Percentiles rank a stretch among this genome's conserved stretches.
Conservation (phyloP, 2,797 vertebrate genomes). For the Steatocranus sp. region DNA sequence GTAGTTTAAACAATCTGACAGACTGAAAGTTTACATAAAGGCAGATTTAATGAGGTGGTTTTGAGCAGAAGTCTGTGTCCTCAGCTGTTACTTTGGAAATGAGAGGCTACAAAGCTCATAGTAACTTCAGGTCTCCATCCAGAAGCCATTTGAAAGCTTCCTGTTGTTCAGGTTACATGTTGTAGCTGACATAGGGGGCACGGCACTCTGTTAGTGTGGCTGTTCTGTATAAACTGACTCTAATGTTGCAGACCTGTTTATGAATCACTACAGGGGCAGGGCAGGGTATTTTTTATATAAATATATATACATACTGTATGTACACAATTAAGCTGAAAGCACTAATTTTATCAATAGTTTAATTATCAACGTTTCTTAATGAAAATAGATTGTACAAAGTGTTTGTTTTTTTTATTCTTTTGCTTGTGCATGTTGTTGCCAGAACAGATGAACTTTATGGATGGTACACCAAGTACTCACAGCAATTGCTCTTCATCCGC, state of each 20-base stretch:
- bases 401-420: conserved; percentile 65
- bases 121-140: not conserved
- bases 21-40: not conserved
- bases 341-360: conserved; percentile 94
- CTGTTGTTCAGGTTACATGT: not conserved
- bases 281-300: conserved; percentile 73
- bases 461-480: conserved; percentile 88
- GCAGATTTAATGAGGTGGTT: not conserved
- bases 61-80: not conserved
- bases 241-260: conserved; percentile 46
- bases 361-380: conserved; percentile 82
- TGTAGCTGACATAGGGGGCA: not conserved
- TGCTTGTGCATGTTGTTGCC: conserved; percentile 84
- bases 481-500: conserved; percentile 61
- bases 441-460: conserved; percentile 78
- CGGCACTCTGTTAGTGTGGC: conserved; percentile 12
- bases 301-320: conserved; percentile 72
- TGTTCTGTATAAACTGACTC: conserved; percentile 29
- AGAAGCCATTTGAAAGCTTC: not conserved
- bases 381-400: conserved; percentile 91
- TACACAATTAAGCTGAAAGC: conserved; percentile 91
- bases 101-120: not conserved
- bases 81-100: not conserved
- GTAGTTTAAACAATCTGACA: not conserved
- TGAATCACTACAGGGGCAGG: conserved; percentile 70